A percentile compares a stretch with the other conserved stretches of the same genome.
Evolutionary conservation across 2,113 vertebrate species (phyloP).

Genomic region (Crocuta crocuta): DNA sequence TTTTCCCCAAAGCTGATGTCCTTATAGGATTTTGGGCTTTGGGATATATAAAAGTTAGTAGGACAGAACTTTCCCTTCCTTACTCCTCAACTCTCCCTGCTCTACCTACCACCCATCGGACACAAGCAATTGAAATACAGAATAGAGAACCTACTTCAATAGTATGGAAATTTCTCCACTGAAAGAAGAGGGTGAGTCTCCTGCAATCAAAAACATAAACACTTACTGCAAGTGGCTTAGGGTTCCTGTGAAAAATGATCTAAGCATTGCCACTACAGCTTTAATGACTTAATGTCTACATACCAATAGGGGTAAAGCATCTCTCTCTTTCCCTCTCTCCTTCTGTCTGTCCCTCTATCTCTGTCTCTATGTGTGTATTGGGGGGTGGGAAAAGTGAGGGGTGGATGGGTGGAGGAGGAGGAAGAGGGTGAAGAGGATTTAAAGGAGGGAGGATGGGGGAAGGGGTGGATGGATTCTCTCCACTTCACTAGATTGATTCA

Average conservation of each 20-base stretch:
- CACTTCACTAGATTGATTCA: constrained; percentile 83
- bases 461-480: neutral
- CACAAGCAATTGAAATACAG: neutral
- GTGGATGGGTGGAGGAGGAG: neutral
- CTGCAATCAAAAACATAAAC: constrained; percentile 78
- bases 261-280: constrained; percentile 69
- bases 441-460: constrained; percentile 31
- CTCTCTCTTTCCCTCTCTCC: constrained; percentile 45
- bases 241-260: constrained; percentile 70
- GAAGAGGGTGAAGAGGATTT: constrained; percentile 41
- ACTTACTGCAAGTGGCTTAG: constrained; percentile 72
- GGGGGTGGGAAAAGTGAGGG: neutral
- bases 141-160: constrained; percentile 44
- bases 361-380: neutral
- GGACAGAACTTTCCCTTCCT: neutral
- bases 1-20: neutral
- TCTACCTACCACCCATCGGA: no score
- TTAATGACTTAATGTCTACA: constrained; percentile 75
- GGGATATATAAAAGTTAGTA: constrained; percentile 33
- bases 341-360: neutral
- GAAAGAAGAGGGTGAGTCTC: constrained; percentile 64
- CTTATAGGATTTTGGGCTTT: neutral
- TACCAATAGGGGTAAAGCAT: constrained; percentile 71
- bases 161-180: constrained; percentile 67
- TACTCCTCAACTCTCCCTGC: neutral